Base-by-base conservation (phyloP, 1,140 invertebrate species). In the Cotesia glomerata region DNA sequence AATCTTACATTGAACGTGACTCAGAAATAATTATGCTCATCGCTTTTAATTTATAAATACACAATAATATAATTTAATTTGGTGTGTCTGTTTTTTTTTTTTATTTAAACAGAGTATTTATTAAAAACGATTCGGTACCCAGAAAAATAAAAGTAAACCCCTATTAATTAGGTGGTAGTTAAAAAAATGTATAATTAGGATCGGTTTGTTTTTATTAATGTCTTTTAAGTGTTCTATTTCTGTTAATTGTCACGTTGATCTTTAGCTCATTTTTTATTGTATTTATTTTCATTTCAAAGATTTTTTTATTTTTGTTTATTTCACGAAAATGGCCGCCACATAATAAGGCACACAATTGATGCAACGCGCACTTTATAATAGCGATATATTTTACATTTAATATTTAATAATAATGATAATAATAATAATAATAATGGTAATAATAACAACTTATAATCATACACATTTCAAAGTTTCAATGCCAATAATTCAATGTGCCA, bases 291-390 rank as follows among this genome's bases (percentile, higher is more conserved):
- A n/a, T 68, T 49, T 26, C 62, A 73, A 64, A 64, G 56, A 65
- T 62, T 65, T 62, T 77, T 78, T 79, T 74, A 84, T 80, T 80
- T 78, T 77, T 11, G 14, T 35, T 26, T 63, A 26, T 65, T 65
- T 82, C 85, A 84, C 79, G 85, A 83, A 84, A 87, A 86, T 85
- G 84, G 82, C 81, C 83, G 85, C 84, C 84, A 84, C 85, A 80
- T 81, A 84, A 85, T 87, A 87, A 87, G 85, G 85, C 85, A 87
- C 85, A 87, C 85, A 84, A 84, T 85, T 85, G 81, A 86, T 87
- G 83, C 83, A 85, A 86, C 79, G 81, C 84, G 80, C 84, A 83
- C 84, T 81, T 78, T 77, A 74, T 81, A 75, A 67, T 83, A 82
- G 78, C 79, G 75, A 79, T 80, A 81, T 78, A 79, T 80, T 68